These are phyloP conservation scores for Glaucopsyche alexis DNA, from an alignment of 2,888 invertebrate genomes.

Conservation along the genomic window DNA sequence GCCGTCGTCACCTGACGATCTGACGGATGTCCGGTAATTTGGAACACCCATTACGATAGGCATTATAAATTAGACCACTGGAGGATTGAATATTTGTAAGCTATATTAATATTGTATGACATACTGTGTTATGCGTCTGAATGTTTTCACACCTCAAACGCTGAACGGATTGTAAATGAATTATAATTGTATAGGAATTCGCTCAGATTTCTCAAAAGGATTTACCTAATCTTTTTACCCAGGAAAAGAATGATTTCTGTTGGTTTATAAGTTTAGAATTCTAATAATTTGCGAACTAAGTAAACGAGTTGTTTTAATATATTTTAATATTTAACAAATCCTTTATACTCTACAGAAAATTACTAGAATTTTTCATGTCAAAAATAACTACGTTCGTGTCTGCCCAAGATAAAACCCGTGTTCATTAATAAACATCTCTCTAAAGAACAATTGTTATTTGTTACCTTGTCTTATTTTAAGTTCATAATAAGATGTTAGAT, in stretches of 20 bases:
- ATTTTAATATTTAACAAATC: neutral
- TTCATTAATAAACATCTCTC: slow-evolving; percentile 7
- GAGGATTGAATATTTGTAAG: neutral
- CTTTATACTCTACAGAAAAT: neutral
- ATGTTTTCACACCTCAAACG: no score
- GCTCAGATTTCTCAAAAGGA: no score
- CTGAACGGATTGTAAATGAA: no score
- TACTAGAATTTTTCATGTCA: neutral
- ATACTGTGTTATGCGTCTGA: no score
- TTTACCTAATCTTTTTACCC: no score
- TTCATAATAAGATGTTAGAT: neutral
- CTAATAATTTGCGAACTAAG: no score
- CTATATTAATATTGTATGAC: no score
- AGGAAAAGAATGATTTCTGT: no score
- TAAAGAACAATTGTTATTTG: slow-evolving; percentile 3
- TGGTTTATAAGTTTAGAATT: no score
- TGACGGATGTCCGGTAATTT: neutral
- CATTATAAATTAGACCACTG: neutral
- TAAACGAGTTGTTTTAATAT: neutral
- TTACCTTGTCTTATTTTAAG: slow-evolving; percentile 21
- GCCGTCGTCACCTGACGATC: neutral
- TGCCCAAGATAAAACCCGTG: neutral
- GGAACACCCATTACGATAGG: neutral
- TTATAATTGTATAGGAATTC: no score
- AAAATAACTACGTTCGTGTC: slow-evolving; percentile 1